Base-by-base conservation (phyloP, 1,140 invertebrate genomes). In the Neodiprion virginianus region DNA sequence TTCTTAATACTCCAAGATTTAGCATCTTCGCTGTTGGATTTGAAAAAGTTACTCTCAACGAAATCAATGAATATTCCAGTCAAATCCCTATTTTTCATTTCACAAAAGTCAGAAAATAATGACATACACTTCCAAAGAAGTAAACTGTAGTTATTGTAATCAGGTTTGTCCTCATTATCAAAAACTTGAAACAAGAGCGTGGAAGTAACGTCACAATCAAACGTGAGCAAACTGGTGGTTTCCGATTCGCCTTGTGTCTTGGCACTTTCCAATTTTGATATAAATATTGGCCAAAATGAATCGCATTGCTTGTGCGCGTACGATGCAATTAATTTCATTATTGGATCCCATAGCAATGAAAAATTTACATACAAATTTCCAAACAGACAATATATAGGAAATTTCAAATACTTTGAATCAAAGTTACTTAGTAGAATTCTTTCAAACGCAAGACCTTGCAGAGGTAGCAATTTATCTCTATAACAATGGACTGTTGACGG, bases 311-410 rank as follows among this genome's bases (percentile, higher is more conserved):
- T 89, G 77, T 90, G 89, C 0, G 94, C 94, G 83, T 95, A 95
- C 8, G 92, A 90, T 4, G 92, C 88, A 71, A 98, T 93, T 21
- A 96, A 89, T 80, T 94, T 91, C 8, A 90, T 87, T 0, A 95
- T 88, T n/a, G 96, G 95, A 68, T 95, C 93, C 97, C 97, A 98
- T 0, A 99, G 81, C 23, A 96, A 87, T 79, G 94, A 94, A 78
- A 98, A 98, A 84, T 98, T 98, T 4, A 95, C 88, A 84, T 95
- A 96, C 4, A 98, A 86, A 75, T 93, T 91, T 8, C 96, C 96
- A 8, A 98, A 89, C 73, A 97, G 89, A 83, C 95, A 97, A 71
- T 93, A 90, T 3, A 98, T 81, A 0, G 93, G 91, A 69, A 91
- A 86, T 81, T 92, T 81, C 81, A 91, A 90, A 78, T 90, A 88